These are phyloP conservation scores for Anolis carolinensis DNA, from an alignment of 2,113 vertebrate species.

Conservation along the genomic window DNA sequence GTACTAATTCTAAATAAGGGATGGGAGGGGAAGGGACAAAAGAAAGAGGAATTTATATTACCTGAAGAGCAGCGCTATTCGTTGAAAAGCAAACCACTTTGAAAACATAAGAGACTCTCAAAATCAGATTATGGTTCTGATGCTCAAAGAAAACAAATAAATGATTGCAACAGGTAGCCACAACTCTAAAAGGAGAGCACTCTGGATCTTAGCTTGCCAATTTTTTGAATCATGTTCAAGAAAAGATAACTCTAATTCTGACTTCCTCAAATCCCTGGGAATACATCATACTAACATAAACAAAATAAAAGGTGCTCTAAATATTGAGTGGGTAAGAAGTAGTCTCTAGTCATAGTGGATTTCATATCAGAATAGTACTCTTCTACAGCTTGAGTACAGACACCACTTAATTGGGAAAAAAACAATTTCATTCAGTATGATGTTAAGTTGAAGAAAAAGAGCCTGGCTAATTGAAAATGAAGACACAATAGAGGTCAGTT, in stretches of 20 bases:
- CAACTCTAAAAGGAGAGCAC: background rate
- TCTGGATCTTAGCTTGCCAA: background rate
- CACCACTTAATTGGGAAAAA: slow-evolving; percentile 33
- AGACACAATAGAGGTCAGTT: slow-evolving; percentile 30
- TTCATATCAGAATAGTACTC: slow-evolving; percentile 51
- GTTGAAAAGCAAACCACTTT: background rate
- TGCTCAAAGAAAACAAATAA: background rate
- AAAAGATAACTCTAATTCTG: slow-evolving; percentile 23
- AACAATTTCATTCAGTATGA: slow-evolving; percentile 27
- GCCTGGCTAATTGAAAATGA: slow-evolving; percentile 14
- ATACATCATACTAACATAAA: slow-evolving; percentile 28
- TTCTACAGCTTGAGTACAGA: slow-evolving; percentile 48
- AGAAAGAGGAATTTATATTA: background rate
- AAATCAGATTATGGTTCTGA: background rate
- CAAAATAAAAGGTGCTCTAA: slow-evolving; percentile 26
- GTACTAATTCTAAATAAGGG: background rate
- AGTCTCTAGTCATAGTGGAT: slow-evolving; percentile 43
- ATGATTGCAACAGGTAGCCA: background rate
- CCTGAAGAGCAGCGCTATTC: background rate
- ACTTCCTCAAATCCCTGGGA: slow-evolving; percentile 5
- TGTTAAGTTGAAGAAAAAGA: background rate
- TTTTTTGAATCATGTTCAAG: background rate
- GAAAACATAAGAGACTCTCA: background rate
- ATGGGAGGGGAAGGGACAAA: background rate
- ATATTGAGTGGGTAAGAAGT: slow-evolving; percentile 36